Evolutionary conservation across 2,113 vertebrate species (phyloP), one percentile per base, ranked within the genome.

Genomic region (Phaetusa simplex): DNA sequence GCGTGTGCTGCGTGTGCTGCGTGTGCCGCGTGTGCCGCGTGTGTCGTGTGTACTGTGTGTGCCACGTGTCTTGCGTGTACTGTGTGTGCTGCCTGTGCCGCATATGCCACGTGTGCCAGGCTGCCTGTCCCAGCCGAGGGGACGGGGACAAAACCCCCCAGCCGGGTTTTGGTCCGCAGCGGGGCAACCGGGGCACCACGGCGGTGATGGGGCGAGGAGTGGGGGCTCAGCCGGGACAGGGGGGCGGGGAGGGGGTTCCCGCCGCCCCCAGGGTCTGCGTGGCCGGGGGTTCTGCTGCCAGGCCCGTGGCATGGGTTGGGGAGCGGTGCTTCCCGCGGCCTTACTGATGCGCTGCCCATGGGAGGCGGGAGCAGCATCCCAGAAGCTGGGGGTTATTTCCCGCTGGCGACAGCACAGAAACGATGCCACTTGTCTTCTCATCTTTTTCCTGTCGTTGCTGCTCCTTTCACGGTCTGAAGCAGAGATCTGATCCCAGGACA

Each of bases 311-410:
- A 40, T 4, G 36, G 10, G 26, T 0, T 2, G 8, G 2, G 14
- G 49, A 24, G 0, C 23, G 21, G 0, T 1, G 3, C 43, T 53
- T 49, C 8, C 52, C 5, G 0, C 38, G 3, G 26, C 86, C 29
- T 11, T 23, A 26, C 0, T 0, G 7, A 4, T 3, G 58, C 17
- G 49, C 34, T 6, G 34, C 42, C 24, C 14, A 5, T 5, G 8
- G 65, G 27, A 20, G 17, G 14, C 9, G 2, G 53, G 38, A 73
- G 76, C 70, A 14, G 78, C 65, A 6, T 3, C 70, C 24, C 30
- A 11, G 59, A 2, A 15, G 38, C 52, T 5, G 8, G 6, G n/a
- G 1, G 27, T 14, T 6, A 7, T 7, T 24, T 18, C 66, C 47
- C 16, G 0, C 42, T 5, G 17, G 79, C 4, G 19, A 34, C n/a